These are phyloP conservation scores for Toxotes lorentzi DNA, from an alignment of 2,797 vertebrate genomes.

Conservation along the genomic window DNA sequence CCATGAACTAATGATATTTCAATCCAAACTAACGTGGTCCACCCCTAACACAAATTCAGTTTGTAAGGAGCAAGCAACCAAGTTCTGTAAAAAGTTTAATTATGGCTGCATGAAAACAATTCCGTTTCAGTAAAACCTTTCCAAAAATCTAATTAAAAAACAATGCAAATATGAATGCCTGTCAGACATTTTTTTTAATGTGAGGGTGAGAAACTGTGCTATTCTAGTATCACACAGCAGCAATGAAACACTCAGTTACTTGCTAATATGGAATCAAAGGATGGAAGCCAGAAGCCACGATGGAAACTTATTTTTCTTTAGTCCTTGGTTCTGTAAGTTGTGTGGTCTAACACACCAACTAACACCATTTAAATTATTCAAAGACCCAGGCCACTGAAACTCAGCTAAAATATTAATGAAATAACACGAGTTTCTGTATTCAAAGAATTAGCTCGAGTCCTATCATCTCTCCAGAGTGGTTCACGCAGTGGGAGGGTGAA, in stretches of 20 bases:
- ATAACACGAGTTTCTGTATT: constrained; percentile 74
- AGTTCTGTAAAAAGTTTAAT: constrained; percentile 26
- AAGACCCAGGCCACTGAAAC: constrained; percentile 62
- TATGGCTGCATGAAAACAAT: constrained; percentile 21
- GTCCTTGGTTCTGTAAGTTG: constrained; percentile 25
- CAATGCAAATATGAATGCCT: not conserved
- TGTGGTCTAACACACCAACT: constrained; percentile 52
- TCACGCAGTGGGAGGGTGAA: constrained; percentile 23
- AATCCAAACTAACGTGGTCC: not conserved
- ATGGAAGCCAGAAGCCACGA: constrained; percentile 5
- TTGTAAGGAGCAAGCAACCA: not conserved
- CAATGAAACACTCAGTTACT: constrained; percentile 31
- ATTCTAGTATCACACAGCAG: constrained; percentile 15
- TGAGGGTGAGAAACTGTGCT: not conserved
- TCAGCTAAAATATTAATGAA: constrained; percentile 81
- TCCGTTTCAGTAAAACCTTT: constrained; percentile 32
- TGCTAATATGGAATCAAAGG: constrained; percentile 30
- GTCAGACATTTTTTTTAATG: constrained; percentile 18
- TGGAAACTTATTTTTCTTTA: constrained; percentile 1
- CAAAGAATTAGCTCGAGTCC: constrained; percentile 72
- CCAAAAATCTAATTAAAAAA: constrained; percentile 42
- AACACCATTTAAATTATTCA: constrained; percentile 79
- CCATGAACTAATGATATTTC: not conserved
- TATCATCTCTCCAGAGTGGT: constrained; percentile 48
- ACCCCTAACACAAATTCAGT: not conserved